These are phyloP conservation scores for Caenorhabditis elegans DNA, from an alignment of 1,140 invertebrate genomes.

Conservation along the genomic window WBcel235 BX284604.4:16170501-16171000, in stretches of 20 bases:
- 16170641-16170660: not conserved
- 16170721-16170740: not conserved
- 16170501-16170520: constrained; percentile 95
- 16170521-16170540: constrained; percentile 83
- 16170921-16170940: too few species aligned
- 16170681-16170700: not conserved
- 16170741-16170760: constrained; percentile 20
- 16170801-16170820: not conserved
- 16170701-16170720: not conserved
- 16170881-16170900: not conserved
- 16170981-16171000: not conserved
- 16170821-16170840: not conserved
- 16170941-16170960: not conserved
- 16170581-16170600: constrained; percentile 75
- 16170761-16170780: not conserved
- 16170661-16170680: not conserved
- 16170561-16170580: constrained; percentile 76
- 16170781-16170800: constrained; percentile 1
- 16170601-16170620: constrained; percentile 63
- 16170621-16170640: constrained; percentile 5
- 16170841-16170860: constrained; percentile 22
- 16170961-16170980: not conserved
- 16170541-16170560: constrained; percentile 76
- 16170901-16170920: not conserved
- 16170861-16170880: too few species aligned